phyloP scores from a whole-genome alignment of 2,888 invertebrate species.

The Gerris lacustris region DNA sequence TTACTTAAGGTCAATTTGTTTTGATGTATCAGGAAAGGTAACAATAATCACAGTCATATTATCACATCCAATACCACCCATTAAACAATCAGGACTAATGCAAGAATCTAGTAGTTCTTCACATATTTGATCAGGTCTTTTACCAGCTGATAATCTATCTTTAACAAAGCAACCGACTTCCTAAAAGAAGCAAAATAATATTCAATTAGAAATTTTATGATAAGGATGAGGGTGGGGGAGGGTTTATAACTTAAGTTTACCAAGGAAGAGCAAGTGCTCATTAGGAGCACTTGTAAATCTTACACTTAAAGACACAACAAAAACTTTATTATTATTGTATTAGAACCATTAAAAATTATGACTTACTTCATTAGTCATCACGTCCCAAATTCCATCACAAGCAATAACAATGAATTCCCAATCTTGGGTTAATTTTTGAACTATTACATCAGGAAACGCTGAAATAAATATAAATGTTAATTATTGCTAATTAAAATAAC shows the following conservation, averaged over 20 bases:
- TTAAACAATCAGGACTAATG: constrained; percentile 90
- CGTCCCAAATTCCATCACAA: constrained; percentile 99
- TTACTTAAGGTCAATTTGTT: background rate
- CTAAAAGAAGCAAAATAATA: constrained; percentile 32
- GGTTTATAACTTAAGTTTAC: background rate
- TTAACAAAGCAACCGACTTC: constrained; percentile 88
- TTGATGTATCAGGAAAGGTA: constrained; percentile 43
- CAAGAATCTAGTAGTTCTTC: constrained; percentile 91
- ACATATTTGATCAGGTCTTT: constrained; percentile 89
- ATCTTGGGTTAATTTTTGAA: constrained; percentile 64
- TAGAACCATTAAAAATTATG: no score
- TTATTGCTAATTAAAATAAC: background rate
- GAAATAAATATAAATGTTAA: constrained; percentile 32
- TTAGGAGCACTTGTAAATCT: no score
- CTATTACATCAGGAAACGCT: constrained; percentile 89
- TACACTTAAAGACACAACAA: no score
- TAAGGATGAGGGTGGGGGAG: background rate
- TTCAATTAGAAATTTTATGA: background rate
- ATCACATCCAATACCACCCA: constrained; percentile 94
- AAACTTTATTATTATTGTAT: no score
- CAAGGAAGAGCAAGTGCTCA: no score
- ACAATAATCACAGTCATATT: constrained; percentile 96
- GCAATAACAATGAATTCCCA: constrained; percentile 95
- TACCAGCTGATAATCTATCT: constrained; percentile 60
- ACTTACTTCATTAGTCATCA: constrained; percentile 70